Evolutionary conservation across 2,113 vertebrate genomes (phyloP).

Genomic region (Mesoclemmys tuberculata): DNA sequence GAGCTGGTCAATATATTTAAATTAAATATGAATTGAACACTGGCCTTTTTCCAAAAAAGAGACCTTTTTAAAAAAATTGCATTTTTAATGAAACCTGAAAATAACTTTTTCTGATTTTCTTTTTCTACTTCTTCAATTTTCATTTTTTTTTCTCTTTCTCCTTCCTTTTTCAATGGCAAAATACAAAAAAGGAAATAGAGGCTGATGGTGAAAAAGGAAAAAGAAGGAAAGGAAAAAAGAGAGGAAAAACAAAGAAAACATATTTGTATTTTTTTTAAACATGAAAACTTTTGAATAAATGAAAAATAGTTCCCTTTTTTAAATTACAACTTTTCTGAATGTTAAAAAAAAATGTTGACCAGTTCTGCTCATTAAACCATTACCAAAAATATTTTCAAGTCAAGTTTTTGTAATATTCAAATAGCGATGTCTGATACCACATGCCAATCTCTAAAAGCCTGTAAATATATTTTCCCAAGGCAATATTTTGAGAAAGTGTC

Average conservation of each 20-base stretch:
- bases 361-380: neutral
- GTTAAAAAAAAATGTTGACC: neutral
- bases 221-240: neutral
- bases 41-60: neutral
- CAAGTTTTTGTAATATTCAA: neutral
- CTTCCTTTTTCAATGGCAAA: neutral
- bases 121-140: neutral
- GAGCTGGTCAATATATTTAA: neutral
- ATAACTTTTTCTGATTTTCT: neutral
- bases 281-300: neutral
- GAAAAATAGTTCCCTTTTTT: neutral
- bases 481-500: conserved; percentile 38
- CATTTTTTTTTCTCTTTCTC: neutral
- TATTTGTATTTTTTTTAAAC: neutral
- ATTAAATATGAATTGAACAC: neutral
- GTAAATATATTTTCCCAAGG: conserved; percentile 31
- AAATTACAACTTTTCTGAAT: neutral
- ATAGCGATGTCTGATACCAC: neutral
- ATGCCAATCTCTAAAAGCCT: conserved; percentile 28
- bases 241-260: neutral
- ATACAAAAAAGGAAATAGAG: neutral
- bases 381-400: neutral
- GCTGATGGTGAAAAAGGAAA: neutral
- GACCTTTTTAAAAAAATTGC: neutral
- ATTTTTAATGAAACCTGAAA: neutral